Percentiles rank a stretch among this genome's conserved stretches.
These are phyloP conservation scores for Cryptotis parvus DNA, from an alignment of 2,113 vertebrate genomes.

Conservation along the genomic window DNA sequence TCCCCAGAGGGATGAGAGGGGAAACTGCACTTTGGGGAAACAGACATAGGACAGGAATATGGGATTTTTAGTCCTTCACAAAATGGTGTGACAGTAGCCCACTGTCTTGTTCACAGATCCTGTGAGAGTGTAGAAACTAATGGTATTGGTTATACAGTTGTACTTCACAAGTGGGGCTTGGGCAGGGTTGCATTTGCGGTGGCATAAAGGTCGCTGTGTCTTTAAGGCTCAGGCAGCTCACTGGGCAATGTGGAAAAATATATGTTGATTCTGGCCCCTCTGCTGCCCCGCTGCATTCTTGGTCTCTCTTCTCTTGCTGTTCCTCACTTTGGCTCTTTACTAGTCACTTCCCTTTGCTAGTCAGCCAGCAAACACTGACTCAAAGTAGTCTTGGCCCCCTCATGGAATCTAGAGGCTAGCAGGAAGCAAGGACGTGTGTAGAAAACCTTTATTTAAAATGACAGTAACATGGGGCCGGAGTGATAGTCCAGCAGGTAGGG, in stretches of 20 bases:
- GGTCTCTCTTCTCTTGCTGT: conserved; percentile 21
- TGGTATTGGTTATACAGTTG: neutral
- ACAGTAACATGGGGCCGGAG: too few species aligned
- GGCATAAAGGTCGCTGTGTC: neutral
- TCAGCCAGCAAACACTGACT: conserved; percentile 43
- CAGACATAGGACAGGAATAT: neutral
- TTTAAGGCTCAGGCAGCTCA: neutral
- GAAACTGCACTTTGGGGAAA: neutral
- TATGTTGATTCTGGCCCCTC: neutral
- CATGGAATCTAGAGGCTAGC: neutral
- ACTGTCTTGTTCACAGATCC: neutral
- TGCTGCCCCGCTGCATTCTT: conserved; percentile 5
- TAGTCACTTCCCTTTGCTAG: conserved; percentile 5
- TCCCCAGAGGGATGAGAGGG: neutral
- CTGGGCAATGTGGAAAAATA: neutral
- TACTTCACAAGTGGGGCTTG: neutral
- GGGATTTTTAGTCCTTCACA: conserved; percentile 32
- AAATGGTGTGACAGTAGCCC: conserved; percentile 2
- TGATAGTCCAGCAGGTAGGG: too few species aligned
- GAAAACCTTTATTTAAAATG: conserved; percentile 25
- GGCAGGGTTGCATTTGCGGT: neutral
- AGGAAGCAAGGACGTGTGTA: neutral
- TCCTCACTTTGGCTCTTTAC: conserved; percentile 7
- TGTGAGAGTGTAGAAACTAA: conserved; percentile 32
- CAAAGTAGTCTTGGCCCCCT: neutral